Base-by-base conservation (phyloP, 2,888 invertebrate genomes). In the Ormyrus rosae region DNA sequence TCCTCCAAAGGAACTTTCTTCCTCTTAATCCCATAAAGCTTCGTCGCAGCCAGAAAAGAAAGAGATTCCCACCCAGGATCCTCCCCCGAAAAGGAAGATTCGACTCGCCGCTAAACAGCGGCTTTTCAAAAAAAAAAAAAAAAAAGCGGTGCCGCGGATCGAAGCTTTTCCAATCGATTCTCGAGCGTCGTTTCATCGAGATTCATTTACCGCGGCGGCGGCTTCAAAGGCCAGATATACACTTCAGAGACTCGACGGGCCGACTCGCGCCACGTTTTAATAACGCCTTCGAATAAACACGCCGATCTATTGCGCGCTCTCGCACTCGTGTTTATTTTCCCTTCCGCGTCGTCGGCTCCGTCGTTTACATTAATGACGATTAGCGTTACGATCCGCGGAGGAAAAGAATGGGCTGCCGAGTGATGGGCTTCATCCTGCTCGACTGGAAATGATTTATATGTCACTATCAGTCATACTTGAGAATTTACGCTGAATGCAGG, bases 211-310 rank as follows among this genome's bases (percentile, higher is more conserved):
- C 48, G 50, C 19, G 0, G 76, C 78, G 78, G 78, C 68, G 48
- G 9, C 68, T 69, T 79, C 78, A 79, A 79, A 79, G 78, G 34
- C 10, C 53, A 19, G 53, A 53, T 76, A 53, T 76, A 11, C 50
- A 13, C 56, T 56, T 58, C 53, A 48, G 63, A 61, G 19, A 68
- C 69, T 63, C 46, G 53, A 6, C 68, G 60, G n/a, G n/a, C 50
- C 6, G 45, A 48, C 34, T 48, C 55, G 65, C 70, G 45, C 51
- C 19, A 61, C 19, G 61, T 61, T 61, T 71, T 19, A 19, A 34
- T 0, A 71, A 51, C 61, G 61, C 19, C 53, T 11, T 65, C 58
- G 60, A 13, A 58, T 75, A 75, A 75, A 73, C 73, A 75, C 67
- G 67, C 64, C 74, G 58, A 55, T 64, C 65, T 74, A 65, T 65